Conservation (phyloP, 2,888 invertebrate genomes). For the Gymnosoma rotundatum region DNA sequence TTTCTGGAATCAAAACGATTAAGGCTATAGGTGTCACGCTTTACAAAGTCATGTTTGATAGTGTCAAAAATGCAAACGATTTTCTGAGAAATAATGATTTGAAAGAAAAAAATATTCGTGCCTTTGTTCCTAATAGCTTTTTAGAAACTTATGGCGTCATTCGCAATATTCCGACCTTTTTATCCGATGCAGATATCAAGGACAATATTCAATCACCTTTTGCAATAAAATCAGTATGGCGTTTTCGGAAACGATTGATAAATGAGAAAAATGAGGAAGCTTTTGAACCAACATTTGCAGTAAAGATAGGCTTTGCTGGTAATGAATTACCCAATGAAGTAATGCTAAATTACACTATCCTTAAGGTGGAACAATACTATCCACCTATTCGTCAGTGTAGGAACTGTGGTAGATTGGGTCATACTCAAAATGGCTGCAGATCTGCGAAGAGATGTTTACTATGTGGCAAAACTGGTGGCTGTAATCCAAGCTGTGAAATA, state of each 20-base stretch:
- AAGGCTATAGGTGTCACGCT: not conserved
- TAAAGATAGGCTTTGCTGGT: constrained; percentile 21
- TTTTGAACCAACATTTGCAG: constrained; percentile 1
- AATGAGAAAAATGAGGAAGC: not conserved
- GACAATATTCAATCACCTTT: too few species aligned
- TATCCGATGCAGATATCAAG: not conserved
- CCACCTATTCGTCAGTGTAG: constrained; percentile 6
- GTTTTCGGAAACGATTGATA: not conserved
- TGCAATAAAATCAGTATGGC: not conserved
- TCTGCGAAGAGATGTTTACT: constrained; percentile 4
- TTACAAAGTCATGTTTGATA: constrained; percentile 4
- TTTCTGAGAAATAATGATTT: not conserved
- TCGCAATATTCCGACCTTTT: not conserved
- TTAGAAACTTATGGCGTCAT: constrained; percentile 11
- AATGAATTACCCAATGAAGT: not conserved
- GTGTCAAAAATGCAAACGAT: not conserved
- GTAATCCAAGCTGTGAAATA: constrained; percentile 18
- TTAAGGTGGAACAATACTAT: not conserved
- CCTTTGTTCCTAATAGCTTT: constrained; percentile 19
- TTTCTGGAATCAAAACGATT: constrained; percentile 2
- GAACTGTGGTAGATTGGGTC: constrained; percentile 8
- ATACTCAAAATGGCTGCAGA: constrained; percentile 20
- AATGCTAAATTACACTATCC: too few species aligned
- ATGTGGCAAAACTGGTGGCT: constrained; percentile 2
- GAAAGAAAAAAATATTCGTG: not conserved